Evolutionary conservation across 2,113 vertebrate genomes (phyloP).

Genomic region (Arenaria interpres): DNA sequence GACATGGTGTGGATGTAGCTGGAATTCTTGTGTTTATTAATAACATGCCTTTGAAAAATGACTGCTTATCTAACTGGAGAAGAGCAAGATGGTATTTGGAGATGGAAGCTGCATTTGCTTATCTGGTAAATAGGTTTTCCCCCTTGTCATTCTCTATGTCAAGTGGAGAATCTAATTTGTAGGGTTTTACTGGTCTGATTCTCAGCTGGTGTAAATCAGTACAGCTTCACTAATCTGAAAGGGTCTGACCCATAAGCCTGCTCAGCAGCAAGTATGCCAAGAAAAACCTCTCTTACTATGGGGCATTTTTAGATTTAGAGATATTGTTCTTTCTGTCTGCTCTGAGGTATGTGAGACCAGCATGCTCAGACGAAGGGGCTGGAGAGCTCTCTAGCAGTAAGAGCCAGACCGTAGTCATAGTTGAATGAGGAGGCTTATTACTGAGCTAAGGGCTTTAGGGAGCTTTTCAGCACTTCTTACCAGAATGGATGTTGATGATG

Average conservation of each 20-base stretch:
- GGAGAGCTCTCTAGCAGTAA: not conserved
- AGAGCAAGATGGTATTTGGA: not conserved
- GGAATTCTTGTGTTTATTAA: not conserved
- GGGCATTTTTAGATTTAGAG: not conserved
- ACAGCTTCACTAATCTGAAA: not conserved
- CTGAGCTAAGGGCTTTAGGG: not conserved
- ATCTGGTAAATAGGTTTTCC: not conserved
- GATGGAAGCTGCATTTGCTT: not conserved
- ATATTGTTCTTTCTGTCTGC: not conserved
- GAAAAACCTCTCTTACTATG: not conserved
- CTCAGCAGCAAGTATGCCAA: not conserved
- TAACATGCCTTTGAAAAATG: not conserved
- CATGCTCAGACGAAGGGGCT: not conserved
- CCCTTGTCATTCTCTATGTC: not conserved
- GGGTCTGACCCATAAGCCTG: not conserved
- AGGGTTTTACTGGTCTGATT: not conserved
- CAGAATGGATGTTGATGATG: not conserved
- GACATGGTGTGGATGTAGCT: not conserved
- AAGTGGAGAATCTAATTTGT: not conserved
- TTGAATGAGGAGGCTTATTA: not conserved
- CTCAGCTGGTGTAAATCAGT: not conserved
- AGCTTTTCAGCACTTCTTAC: not conserved
- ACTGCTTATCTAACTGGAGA: not conserved
- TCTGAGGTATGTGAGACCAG: not conserved
- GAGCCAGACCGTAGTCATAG: not conserved